phyloP scores from a whole-genome alignment of 2,888 invertebrate species.

The Mythimna ferrago region DNA sequence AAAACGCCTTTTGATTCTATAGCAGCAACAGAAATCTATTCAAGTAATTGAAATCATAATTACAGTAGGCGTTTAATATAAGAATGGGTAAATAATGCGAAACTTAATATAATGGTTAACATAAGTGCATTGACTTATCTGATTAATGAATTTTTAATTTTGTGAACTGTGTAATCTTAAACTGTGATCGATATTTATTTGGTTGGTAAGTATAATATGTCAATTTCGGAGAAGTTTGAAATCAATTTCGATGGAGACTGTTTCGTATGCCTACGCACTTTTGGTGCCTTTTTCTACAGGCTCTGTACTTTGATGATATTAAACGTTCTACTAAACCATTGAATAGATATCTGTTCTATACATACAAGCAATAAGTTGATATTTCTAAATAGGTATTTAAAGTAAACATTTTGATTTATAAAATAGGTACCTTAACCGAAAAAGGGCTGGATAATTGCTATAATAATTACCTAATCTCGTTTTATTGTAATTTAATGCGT shows the following conservation, averaged over 20 bases:
- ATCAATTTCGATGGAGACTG: not conserved
- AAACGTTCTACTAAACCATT: not conserved
- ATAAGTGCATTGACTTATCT: slow-evolving; percentile 58
- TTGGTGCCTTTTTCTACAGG: too few species aligned
- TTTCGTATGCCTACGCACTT: too few species aligned
- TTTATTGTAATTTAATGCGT: slow-evolving; percentile 8
- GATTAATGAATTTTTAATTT: slow-evolving; percentile 7
- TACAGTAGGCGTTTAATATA: slow-evolving; percentile 46
- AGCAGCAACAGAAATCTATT: slow-evolving; percentile 55
- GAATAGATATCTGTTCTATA: not conserved
- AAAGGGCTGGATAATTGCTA: not conserved
- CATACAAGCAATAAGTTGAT: not conserved
- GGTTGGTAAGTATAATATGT: not conserved
- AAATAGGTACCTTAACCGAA: not conserved
- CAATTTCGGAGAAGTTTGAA: not conserved
- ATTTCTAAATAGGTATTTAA: not conserved
- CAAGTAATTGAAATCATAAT: slow-evolving; percentile 18
- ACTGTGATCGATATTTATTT: not conserved
- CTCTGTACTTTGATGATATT: not conserved
- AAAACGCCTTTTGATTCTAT: slow-evolving; percentile 58
- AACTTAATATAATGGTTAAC: slow-evolving; percentile 9
- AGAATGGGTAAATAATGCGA: slow-evolving; percentile 21
- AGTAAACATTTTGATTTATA: not conserved
- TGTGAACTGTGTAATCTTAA: slow-evolving; percentile 6
- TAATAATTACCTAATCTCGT: slow-evolving; percentile 1